These are phyloP conservation scores for Hypothenemus hampei DNA, from an alignment of 1,140 invertebrate species.

Conservation along the genomic window DNA sequence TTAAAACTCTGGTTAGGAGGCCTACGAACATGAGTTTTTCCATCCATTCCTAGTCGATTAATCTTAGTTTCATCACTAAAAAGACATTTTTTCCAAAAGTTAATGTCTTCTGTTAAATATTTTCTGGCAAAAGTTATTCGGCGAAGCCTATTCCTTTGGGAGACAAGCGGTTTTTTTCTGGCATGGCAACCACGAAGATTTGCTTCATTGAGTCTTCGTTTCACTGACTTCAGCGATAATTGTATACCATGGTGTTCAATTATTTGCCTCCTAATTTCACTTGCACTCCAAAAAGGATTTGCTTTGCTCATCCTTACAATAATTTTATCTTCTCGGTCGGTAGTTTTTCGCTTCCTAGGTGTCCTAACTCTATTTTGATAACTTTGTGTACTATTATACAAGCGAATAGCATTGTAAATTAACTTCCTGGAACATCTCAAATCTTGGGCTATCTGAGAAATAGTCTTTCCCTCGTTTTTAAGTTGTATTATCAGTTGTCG, in stretches of 20 bases:
- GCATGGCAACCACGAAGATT: neutral
- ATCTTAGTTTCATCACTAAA: constrained; percentile 2
- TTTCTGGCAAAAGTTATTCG: neutral
- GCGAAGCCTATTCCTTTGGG: neutral
- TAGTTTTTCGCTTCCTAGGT: neutral
- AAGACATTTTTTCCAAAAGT: neutral
- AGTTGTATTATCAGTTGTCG: too few species aligned
- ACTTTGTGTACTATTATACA: constrained; percentile 1
- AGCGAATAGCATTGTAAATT: neutral
- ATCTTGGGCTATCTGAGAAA: too few species aligned
- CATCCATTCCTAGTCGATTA: constrained; percentile 2
- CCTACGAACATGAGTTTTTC: neutral
- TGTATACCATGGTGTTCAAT: neutral
- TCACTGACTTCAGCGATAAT: neutral
- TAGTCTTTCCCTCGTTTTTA: too few species aligned
- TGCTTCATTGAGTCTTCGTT: neutral
- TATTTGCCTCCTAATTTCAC: neutral
- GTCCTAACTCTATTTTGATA: neutral
- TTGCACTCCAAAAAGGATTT: neutral
- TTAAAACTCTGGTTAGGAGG: constrained; percentile 4
- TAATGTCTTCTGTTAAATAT: constrained; percentile 1
- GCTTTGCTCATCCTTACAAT: neutral
- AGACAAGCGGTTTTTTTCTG: neutral
- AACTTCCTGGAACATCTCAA: neutral
- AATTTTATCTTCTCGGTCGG: too few species aligned